Evolutionary conservation across 1,140 invertebrate genomes (phyloP).

Genomic region (Maconellicoccus hirsutus): DNA sequence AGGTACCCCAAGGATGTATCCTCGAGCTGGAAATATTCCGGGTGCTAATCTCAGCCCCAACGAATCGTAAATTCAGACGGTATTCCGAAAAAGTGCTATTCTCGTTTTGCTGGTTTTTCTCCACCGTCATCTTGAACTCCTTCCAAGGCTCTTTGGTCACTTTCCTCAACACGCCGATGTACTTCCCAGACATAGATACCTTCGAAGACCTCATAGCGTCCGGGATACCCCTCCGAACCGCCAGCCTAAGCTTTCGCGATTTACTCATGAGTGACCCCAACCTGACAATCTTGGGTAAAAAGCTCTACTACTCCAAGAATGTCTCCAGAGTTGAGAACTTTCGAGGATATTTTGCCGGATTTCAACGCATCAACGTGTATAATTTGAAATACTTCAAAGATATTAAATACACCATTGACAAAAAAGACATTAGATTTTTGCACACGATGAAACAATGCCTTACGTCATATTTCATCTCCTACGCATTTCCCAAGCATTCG

Average conservation of each 20-base stretch:
- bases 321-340: conserved; percentile 20
- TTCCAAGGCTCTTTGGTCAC: conserved; percentile 28
- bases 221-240: conserved; percentile 31
- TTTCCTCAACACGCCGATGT: conserved; percentile 30
- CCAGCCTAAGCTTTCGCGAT: conserved; percentile 24
- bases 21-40: conserved; percentile 24
- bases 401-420: conserved; percentile 1
- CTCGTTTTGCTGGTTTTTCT: conserved; percentile 32
- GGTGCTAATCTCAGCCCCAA: conserved; percentile 23
- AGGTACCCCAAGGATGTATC: background rate
- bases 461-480: conserved; percentile 34
- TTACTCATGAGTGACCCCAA: conserved; percentile 24
- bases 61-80: conserved; percentile 24
- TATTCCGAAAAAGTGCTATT: conserved; percentile 33
- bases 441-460: conserved; percentile 37
- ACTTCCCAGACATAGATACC: conserved; percentile 35
- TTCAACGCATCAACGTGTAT: conserved; percentile 27
- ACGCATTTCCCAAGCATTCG: conserved; percentile 32
- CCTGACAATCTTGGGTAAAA: conserved; percentile 13
- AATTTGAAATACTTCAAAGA: conserved; percentile 24
- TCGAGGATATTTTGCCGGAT: conserved; percentile 21
- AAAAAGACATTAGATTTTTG: conserved; percentile 28
- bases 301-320: background rate
- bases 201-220: conserved; percentile 34
- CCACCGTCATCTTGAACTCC: conserved; percentile 30